Percentiles rank a stretch among this genome's conserved stretches.
These are phyloP conservation scores for Philereme transversata DNA, from an alignment of 2,888 invertebrate species.

Conservation along the genomic window DNA sequence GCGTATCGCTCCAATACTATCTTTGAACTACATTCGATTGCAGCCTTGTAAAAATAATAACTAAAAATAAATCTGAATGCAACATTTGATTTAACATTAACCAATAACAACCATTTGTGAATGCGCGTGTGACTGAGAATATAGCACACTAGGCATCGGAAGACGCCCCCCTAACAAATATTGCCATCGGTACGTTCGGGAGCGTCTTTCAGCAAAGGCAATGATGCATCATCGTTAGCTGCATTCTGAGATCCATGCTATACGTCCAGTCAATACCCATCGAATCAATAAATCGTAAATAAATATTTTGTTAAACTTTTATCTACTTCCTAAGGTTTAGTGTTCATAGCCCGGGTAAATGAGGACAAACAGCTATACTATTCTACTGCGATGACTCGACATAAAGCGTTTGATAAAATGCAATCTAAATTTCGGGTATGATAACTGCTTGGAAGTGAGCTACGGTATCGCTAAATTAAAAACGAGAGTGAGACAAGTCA, in stretches of 20 bases:
- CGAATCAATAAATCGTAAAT: constrained; percentile 72
- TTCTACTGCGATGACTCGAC: constrained; percentile 57
- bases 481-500: constrained; percentile 49
- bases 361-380: constrained; percentile 57
- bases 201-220: constrained; percentile 53
- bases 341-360: constrained; percentile 76
- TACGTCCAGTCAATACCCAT: constrained; percentile 78
- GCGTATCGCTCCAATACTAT: constrained; percentile 78
- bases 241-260: constrained; percentile 83
- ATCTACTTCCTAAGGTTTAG: constrained; percentile 62
- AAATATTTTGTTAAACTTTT: constrained; percentile 62
- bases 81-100: constrained; percentile 75
- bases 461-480: constrained; percentile 46
- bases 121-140: constrained; percentile 71
- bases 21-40: constrained; percentile 79
- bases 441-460: constrained; percentile 50
- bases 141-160: constrained; percentile 69
- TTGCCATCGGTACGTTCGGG: constrained; percentile 40
- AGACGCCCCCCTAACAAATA: constrained; percentile 50
- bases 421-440: constrained; percentile 58
- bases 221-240: constrained; percentile 68
- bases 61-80: constrained; percentile 80
- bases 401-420: constrained; percentile 66
- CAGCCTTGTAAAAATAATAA: constrained; percentile 65
- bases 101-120: constrained; percentile 79